phyloP scores from a whole-genome alignment of 2,888 invertebrate genomes.

The Mimumesa dahlbomi region DNA sequence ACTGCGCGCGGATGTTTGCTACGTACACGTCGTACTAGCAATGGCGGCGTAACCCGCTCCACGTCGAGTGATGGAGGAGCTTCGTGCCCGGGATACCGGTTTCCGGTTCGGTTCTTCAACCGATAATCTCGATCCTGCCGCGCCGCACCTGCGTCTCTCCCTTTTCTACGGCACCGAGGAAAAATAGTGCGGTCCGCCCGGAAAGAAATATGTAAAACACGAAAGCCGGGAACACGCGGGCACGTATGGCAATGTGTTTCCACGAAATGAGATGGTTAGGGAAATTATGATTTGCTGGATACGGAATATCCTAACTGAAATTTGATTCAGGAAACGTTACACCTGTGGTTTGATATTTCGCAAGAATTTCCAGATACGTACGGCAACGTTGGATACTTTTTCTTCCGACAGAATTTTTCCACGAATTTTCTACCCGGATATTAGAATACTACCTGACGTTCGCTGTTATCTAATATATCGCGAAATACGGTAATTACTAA shows the following conservation, averaged over 20 bases:
- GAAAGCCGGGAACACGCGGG: slow-evolving; percentile 22
- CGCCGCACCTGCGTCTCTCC: slow-evolving; percentile 54
- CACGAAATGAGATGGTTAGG: slow-evolving; percentile 17
- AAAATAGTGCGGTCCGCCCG: slow-evolving; percentile 34
- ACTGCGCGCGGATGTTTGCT: slow-evolving; percentile 71
- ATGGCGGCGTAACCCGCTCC: slow-evolving; percentile 63
- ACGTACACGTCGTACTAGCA: slow-evolving; percentile 67
- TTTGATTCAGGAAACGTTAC: slow-evolving; percentile 11
- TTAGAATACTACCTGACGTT: too few relatives aligned
- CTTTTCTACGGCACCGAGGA: slow-evolving; percentile 22
- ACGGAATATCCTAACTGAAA: slow-evolving; percentile 8
- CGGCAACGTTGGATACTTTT: too few relatives aligned
- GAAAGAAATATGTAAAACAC: slow-evolving; percentile 58
- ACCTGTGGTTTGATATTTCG: background rate
- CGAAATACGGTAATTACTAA: background rate
- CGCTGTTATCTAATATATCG: background rate
- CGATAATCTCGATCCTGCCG: slow-evolving; percentile 74
- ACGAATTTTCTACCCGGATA: too few relatives aligned
- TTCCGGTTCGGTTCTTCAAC: slow-evolving; percentile 73
- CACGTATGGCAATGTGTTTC: slow-evolving; percentile 37
- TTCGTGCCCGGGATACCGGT: slow-evolving; percentile 73
- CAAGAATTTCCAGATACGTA: background rate
- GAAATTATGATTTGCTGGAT: slow-evolving; percentile 31
- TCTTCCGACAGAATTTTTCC: too few relatives aligned
- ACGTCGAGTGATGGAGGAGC: slow-evolving; percentile 72